Evolutionary conservation across 1,140 invertebrate species (phyloP), one percentile per base, ranked within the genome.

Genomic region (Magallana ariakensis): DNA sequence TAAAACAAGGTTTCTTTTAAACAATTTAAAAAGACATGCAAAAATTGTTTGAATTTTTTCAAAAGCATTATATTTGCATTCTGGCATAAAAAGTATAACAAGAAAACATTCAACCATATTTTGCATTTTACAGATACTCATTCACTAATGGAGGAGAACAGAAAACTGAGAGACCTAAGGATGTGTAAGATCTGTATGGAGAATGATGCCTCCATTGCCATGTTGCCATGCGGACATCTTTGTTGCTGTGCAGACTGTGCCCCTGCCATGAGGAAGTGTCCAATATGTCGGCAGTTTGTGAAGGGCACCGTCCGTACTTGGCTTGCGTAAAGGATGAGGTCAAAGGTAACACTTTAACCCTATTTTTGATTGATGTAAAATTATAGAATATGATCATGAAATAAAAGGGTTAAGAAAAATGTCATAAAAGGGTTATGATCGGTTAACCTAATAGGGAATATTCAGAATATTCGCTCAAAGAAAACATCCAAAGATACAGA

Each of bases 141-240:
- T 53, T 86, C 82, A 11, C 54, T 90, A 53, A 60, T 85, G 15
- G 89, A 91, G 53, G 87, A 91, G 87, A 91, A 90, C 53, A 9
- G 56, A 53, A 62, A 84, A 60, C 94, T 98, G 26, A 97, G 96
- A 91, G 97, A 98, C 94, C 97, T 97, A 9, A 96, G 97, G 83
- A 94, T 97, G 57, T 98, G 98, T 94, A 98, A 98, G 96, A 97
- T 98, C 88, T 98, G 98, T 92, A 97, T 98, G 96, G 97, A 98
- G 94, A 95, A 96, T 88, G 97, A 98, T 95, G 96, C 98, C 85
- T 96, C 96, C 66, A 96, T 98, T 83, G 97, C 98, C 75, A 98
- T 98, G 95, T 95, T 98, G 90, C 98, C 98, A 33, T 98, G 98
- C 94, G 97, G 97, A 4, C 97, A 98, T 95, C 95, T 98, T 60